Conservation (phyloP, 2,797 vertebrate species). For the Dromococcyx pavoninus region DNA sequence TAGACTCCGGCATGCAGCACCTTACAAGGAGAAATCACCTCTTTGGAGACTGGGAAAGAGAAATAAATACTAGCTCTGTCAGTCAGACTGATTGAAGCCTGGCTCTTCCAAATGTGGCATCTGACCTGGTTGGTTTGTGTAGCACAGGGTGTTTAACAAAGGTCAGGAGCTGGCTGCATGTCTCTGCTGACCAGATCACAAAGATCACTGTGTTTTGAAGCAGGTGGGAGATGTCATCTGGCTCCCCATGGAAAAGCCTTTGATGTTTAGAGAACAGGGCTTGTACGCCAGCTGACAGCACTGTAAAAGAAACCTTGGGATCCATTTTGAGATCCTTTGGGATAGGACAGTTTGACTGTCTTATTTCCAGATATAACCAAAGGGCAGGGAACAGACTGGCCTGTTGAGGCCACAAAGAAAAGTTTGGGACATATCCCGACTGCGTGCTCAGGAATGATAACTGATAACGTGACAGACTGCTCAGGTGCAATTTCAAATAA, state of each 20-base stretch:
- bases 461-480: not conserved
- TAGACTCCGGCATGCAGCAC: not conserved
- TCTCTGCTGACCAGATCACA: not conserved
- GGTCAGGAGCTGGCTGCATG: not conserved
- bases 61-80: not conserved
- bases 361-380: not conserved
- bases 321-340: not conserved
- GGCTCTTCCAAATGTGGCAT: not conserved
- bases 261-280: not conserved
- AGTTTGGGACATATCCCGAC: not conserved
- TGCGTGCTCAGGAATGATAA: not conserved
- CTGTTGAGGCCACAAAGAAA: not conserved
- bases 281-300: not conserved
- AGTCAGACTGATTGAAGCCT: not conserved
- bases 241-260: not conserved
- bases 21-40: not conserved
- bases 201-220: not conserved
- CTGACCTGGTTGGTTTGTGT: not conserved
- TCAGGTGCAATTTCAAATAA: not conserved
- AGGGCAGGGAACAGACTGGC: not conserved
- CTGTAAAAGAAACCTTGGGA: not conserved
- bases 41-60: not conserved
- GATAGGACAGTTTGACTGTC: not conserved
- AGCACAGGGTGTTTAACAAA: not conserved
- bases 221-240: not conserved